Evolutionary conservation across 2,888 invertebrate genomes (phyloP), one percentile per base, ranked within the genome.

Genomic region (Chouioia cunea): DNA sequence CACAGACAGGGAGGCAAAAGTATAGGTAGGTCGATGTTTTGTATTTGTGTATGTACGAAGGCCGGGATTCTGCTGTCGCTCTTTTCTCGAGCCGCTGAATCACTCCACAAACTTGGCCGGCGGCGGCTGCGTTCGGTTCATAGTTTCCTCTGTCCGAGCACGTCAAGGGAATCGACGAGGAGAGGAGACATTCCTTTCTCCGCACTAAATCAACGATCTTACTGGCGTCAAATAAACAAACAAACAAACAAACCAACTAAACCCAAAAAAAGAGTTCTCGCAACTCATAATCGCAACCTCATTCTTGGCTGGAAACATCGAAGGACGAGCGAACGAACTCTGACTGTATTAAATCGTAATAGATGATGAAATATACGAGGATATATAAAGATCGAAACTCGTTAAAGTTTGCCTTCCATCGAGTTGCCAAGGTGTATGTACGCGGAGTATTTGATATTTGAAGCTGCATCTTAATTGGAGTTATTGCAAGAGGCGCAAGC

Each of bases 71-170:
- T 15, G 8, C 27, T 52, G 6, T 56, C 56, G 47, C 48, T 65
- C 36, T 52, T 57, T 57, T 65, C 57, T 57, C 47, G 58, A 65
- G 16, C 52, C 52, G 44, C 12, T 58, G 58, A 58, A 52, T 56
- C 36, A 47, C 54, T 54, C 56, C 15, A n/a, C 62, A 27, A 27
- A 27, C 27, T 36, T 36, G 46, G 20, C 20, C 59, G 50, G 20
- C 20, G 27, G 16, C n/a, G n/a, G n/a, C n/a, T n/a, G n/a, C n/a
- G n/a, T n/a, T 47, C 23, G 10, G 12, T 36, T 52, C 20, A 22
- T 52, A 36, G 56, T 48, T 48, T 65, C 14, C 47, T 14, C 27
- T 50, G 8, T 50, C 6, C 6, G 27, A 22, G 57, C 22, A n/a
- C 52, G 48, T 48, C 57, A 48, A 56, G 65, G 43, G 57, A 65